phyloP scores from a whole-genome alignment of 2,888 invertebrate species.

The Beris chalybata region DNA sequence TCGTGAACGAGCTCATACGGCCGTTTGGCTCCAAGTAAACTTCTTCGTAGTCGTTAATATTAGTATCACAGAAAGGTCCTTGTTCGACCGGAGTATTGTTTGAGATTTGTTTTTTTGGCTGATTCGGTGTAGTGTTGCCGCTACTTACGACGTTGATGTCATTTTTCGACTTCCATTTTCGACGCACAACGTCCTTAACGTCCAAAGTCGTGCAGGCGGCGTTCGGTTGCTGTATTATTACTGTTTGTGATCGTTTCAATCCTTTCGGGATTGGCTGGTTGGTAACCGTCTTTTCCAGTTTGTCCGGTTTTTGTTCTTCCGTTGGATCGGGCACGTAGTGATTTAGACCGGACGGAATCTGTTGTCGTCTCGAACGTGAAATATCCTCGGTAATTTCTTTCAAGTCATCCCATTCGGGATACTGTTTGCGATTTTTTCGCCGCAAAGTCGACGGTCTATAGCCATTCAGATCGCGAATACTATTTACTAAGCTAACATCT shows the following conservation, averaged over 20 bases:
- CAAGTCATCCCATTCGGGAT: conserved; percentile 62
- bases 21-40: conserved; percentile 21
- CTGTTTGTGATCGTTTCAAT: conserved; percentile 53
- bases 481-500: conserved; percentile 56
- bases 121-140: conserved; percentile 9
- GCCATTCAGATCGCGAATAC: conserved; percentile 66
- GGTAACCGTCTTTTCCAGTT: neutral
- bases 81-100: conserved; percentile 16
- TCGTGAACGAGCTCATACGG: conserved; percentile 21
- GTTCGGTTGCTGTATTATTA: conserved; percentile 46
- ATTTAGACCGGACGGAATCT: conserved; percentile 38
- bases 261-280: conserved; percentile 39
- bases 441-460: conserved; percentile 64
- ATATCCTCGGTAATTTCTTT: conserved; percentile 43
- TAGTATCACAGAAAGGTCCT: conserved; percentile 47
- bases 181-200: conserved; percentile 43
- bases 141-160: conserved; percentile 19
- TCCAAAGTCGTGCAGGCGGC: conserved; percentile 44
- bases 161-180: conserved; percentile 43
- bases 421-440: conserved; percentile 61
- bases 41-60: conserved; percentile 37
- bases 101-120: conserved; percentile 18
- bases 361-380: conserved; percentile 15
- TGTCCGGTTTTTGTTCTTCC: conserved; percentile 36
- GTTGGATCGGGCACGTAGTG: conserved; percentile 51